These are phyloP conservation scores for Orius insidiosus DNA, from an alignment of 1,140 invertebrate genomes.

Conservation along the genomic window DNA sequence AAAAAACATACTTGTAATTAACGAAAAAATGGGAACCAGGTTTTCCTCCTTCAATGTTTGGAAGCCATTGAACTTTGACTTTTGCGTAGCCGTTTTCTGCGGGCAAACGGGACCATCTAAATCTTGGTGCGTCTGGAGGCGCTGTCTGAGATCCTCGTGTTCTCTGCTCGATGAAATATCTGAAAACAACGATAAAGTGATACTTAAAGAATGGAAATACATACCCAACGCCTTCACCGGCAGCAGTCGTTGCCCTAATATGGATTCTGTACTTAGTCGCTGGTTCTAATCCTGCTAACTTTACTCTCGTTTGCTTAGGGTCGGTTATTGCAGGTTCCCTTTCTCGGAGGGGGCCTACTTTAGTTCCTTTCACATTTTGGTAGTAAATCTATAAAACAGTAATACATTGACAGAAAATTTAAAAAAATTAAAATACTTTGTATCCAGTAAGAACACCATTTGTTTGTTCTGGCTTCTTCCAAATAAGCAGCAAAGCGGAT, in stretches of 20 bases:
- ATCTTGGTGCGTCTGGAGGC: constrained; percentile 57
- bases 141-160: constrained; percentile 39
- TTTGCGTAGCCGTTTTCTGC: constrained; percentile 55
- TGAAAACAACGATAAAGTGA: constrained; percentile 20
- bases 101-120: constrained; percentile 46
- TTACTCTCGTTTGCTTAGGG: constrained; percentile 56
- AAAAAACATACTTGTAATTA: constrained; percentile 44
- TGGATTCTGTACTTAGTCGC: constrained; percentile 79
- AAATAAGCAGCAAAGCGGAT: constrained; percentile 70
- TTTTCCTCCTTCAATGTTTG: constrained; percentile 52
- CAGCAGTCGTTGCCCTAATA: constrained; percentile 62
- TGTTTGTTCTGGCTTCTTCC: constrained; percentile 81
- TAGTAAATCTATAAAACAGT: constrained; percentile 48
- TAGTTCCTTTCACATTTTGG: constrained; percentile 56
- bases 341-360: constrained; percentile 45
- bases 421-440: constrained; percentile 27
- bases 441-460: constrained; percentile 90
- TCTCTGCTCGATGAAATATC: constrained; percentile 60
- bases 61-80: constrained; percentile 65
- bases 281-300: constrained; percentile 65
- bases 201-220: constrained; percentile 19
- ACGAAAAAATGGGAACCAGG: constrained; percentile 78
- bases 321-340: constrained; percentile 58
- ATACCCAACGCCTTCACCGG: constrained; percentile 63
- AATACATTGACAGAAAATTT: background rate